Evolutionary conservation across 2,888 invertebrate species (phyloP).

Genomic region (Blera fallax): DNA sequence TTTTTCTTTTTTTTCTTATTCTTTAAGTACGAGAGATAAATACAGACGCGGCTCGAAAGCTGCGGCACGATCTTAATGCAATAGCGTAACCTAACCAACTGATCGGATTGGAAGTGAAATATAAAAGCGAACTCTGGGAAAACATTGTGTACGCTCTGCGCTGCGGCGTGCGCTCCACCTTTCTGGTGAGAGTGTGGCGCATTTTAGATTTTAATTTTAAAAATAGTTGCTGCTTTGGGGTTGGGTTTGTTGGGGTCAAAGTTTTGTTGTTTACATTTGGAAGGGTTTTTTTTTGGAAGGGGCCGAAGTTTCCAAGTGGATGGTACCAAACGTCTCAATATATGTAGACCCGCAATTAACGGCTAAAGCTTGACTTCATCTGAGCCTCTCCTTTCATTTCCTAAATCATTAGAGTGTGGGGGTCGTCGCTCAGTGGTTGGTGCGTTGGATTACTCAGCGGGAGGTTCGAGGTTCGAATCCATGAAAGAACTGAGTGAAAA

Average conservation of each 20-base stretch:
- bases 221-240: constrained; percentile 2
- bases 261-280: no score
- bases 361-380: no score
- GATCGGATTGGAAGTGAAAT: constrained; percentile 70
- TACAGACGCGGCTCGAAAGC: constrained; percentile 46
- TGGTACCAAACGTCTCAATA: no score
- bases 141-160: constrained; percentile 31
- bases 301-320: no score
- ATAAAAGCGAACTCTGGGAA: constrained; percentile 46
- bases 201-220: constrained; percentile 4
- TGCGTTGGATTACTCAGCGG: no score
- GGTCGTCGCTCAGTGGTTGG: no score
- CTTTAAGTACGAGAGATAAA: constrained; percentile 69
- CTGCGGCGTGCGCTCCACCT: constrained; percentile 33
- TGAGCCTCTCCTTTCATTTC: no score
- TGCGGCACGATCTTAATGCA: constrained; percentile 73
- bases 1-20: constrained; percentile 12
- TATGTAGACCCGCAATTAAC: no score
- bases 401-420: no score
- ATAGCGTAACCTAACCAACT: constrained; percentile 75
- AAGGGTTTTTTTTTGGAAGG: no score
- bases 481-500: no score
- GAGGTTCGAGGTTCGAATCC: no score
- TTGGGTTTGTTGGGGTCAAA: background rate
- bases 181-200: constrained; percentile 34